Conservation (phyloP, 2,888 invertebrate species). For the Ashinkailepas kermadecensis region DNA sequence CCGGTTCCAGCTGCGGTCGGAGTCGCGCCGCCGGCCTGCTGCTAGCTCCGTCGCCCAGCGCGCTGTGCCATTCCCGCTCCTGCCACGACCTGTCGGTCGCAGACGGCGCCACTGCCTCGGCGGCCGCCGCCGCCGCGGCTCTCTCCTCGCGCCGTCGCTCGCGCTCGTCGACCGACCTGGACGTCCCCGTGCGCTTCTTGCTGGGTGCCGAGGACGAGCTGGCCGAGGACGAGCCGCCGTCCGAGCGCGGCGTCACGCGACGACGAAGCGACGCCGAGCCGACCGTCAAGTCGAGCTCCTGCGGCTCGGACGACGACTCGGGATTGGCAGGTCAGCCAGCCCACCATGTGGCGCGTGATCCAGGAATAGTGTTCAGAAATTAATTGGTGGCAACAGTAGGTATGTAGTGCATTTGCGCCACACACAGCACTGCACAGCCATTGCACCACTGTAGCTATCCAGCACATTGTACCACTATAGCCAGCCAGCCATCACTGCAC, state of each 20-base stretch:
- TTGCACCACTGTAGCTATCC: too few relatives aligned
- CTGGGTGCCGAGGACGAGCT: background rate
- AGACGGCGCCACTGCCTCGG: background rate
- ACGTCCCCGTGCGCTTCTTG: background rate
- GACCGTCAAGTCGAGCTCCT: too few relatives aligned
- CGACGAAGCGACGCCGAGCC: background rate
- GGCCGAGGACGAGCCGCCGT: background rate
- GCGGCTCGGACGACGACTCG: background rate
- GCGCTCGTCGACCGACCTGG: background rate
- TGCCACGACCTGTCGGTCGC: background rate
- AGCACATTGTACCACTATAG: too few relatives aligned
- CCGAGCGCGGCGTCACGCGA: background rate
- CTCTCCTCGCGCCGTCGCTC: background rate
- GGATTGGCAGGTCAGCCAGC: background rate
- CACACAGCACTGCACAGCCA: too few relatives aligned
- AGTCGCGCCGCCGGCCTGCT: background rate
- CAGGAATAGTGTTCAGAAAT: too few relatives aligned
- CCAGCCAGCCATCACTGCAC: too few relatives aligned
- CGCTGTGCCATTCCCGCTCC: background rate
- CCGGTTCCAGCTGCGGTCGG: too few relatives aligned
- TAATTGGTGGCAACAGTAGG: too few relatives aligned
- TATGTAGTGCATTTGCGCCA: too few relatives aligned
- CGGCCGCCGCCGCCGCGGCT: background rate
- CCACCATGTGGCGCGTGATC: too few relatives aligned
- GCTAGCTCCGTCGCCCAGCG: background rate